Percentiles rank a stretch among this genome's conserved stretches.
phyloP scores from a whole-genome alignment of 2,797 vertebrate genomes.

The Falco biarmicus region DNA sequence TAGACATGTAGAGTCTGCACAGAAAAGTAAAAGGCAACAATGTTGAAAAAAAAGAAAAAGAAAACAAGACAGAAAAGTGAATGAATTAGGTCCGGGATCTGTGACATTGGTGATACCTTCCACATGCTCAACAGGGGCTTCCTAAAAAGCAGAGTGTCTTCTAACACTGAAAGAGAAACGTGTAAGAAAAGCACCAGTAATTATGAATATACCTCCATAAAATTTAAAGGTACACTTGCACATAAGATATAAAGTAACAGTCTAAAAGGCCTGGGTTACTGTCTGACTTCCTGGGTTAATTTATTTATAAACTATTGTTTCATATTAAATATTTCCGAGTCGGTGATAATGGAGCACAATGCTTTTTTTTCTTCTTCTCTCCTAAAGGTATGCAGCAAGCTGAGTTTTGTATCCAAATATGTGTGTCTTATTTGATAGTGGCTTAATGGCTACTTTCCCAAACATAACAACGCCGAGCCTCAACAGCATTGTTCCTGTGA shows the following conservation, averaged over 20 bases:
- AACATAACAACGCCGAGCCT: not conserved
- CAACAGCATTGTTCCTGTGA: not conserved
- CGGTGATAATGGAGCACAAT: not conserved
- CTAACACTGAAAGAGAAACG: not conserved
- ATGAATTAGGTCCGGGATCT: not conserved
- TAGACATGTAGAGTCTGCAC: not conserved
- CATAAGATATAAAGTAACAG: not conserved
- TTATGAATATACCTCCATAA: not conserved
- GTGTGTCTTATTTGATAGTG: not conserved
- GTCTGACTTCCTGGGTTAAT: not conserved
- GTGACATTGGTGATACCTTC: not conserved
- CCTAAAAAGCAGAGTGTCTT: not conserved
- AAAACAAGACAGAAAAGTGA: not conserved
- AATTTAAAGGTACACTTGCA: not conserved
- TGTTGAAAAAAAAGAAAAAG: not conserved
- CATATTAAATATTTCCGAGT: not conserved
- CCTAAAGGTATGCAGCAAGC: not conserved
- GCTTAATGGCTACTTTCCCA: not conserved
- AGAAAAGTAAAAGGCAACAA: rapidly evolving
- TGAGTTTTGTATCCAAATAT: not conserved
- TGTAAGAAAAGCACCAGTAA: not conserved
- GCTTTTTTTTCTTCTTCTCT: not conserved
- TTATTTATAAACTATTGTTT: not conserved
- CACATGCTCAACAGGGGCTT: not conserved
- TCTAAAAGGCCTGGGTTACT: not conserved